Percentiles rank a stretch among this genome's conserved stretches.
These are phyloP conservation scores for Embiotoca jacksoni DNA, from an alignment of 2,113 vertebrate genomes.

Conservation along the genomic window DNA sequence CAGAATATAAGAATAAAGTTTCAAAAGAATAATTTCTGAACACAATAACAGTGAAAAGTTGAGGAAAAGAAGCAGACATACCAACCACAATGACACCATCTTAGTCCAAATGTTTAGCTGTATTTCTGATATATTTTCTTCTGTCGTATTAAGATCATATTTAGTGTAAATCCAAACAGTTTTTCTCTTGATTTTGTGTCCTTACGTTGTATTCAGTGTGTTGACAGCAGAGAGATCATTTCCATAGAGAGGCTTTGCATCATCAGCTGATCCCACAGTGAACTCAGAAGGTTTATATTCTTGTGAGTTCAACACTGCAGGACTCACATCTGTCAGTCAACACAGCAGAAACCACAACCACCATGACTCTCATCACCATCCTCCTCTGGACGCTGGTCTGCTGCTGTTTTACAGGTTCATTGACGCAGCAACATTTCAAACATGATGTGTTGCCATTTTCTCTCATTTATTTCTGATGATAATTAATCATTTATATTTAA, in stretches of 20 bases:
- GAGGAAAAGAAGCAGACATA: too few relatives aligned
- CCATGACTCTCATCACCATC: conserved; percentile 63
- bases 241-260: conserved; percentile 62
- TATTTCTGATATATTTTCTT: not conserved
- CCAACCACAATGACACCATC: too few relatives aligned
- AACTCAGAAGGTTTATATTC: conserved; percentile 66
- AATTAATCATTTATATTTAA: conserved; percentile 31
- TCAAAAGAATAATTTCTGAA: too few relatives aligned
- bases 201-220: conserved; percentile 11
- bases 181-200: conserved; percentile 13
- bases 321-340: conserved; percentile 43
- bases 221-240: conserved; percentile 40
- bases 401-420: conserved; percentile 55
- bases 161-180: conserved; percentile 17
- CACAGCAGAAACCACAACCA: conserved; percentile 45
- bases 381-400: conserved; percentile 52
- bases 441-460: conserved; percentile 18
- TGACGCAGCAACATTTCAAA: conserved; percentile 13
- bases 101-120: conserved; percentile 13
- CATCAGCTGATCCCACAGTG: conserved; percentile 54
- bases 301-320: conserved; percentile 56
- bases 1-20: too few relatives aligned
- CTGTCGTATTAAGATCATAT: not conserved
- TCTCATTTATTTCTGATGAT: conserved; percentile 10
- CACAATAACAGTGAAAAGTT: too few relatives aligned